phyloP scores from a whole-genome alignment of 2,797 vertebrate species.

The Arctocebus calabarensis region DNA sequence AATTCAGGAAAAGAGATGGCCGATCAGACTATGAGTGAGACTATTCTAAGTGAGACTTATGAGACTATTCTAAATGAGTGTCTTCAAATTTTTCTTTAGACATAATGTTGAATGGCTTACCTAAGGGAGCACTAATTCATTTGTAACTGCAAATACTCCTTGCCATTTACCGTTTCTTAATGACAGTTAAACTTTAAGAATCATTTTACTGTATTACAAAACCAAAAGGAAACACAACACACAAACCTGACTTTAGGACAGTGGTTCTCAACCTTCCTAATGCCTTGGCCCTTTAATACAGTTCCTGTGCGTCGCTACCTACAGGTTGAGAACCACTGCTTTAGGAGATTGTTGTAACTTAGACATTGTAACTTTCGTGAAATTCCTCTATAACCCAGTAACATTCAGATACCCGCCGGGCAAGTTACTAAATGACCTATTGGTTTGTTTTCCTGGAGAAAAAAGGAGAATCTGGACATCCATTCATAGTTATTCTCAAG shows the following conservation, averaged over 20 bases:
- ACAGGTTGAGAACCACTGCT: neutral
- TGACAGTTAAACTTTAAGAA: neutral
- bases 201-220: conserved; percentile 13
- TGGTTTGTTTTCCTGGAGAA: neutral
- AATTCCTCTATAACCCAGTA: neutral
- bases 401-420: neutral
- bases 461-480: neutral
- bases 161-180: neutral
- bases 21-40: conserved; percentile 23
- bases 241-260: neutral
- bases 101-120: conserved; percentile 33
- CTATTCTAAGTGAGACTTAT: no score
- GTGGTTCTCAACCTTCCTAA: no score
- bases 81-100: conserved; percentile 51
- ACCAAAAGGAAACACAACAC: neutral
- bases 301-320: no score
- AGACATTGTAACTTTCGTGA: neutral
- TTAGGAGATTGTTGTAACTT: neutral
- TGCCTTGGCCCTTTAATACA: no score
- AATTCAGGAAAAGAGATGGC: conserved; percentile 50
- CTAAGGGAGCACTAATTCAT: neutral
- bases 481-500: neutral
- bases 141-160: neutral
- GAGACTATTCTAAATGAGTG: neutral
- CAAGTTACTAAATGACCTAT: neutral